A percentile compares a stretch with the other conserved stretches of the same genome.
phyloP scores from a whole-genome alignment of 2,888 invertebrate species.

The Sicus ferrugineus region DNA sequence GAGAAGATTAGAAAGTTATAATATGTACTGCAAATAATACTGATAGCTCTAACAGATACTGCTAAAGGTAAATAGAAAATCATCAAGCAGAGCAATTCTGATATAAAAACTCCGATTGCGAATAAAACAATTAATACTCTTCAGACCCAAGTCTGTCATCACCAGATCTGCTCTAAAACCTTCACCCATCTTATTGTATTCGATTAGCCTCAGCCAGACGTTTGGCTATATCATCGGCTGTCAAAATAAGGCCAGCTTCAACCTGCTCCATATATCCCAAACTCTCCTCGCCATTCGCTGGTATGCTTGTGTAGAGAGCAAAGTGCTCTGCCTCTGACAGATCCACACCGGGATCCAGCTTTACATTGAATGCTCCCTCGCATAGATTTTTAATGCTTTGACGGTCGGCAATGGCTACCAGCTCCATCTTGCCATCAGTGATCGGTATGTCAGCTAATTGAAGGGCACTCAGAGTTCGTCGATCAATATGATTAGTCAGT shows the following conservation, averaged over 20 bases:
- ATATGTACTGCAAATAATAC: too few species aligned
- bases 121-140: too few species aligned
- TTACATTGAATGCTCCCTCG: slow-evolving; percentile 62
- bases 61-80: neutral
- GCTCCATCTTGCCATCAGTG: slow-evolving; percentile 68
- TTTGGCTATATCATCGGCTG: slow-evolving; percentile 63
- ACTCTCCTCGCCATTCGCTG: slow-evolving; percentile 65
- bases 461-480: slow-evolving; percentile 63
- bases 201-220: slow-evolving; percentile 60
- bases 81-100: neutral
- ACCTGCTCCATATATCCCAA: slow-evolving; percentile 80
- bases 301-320: slow-evolving; percentile 84
- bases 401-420: slow-evolving; percentile 68
- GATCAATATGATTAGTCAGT: slow-evolving; percentile 59
- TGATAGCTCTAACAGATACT: neutral
- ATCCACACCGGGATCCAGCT: slow-evolving; percentile 69
- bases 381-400: slow-evolving; percentile 64
- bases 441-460: slow-evolving; percentile 64
- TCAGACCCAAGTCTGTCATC: neutral
- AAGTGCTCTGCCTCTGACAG: slow-evolving; percentile 88
- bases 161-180: neutral
- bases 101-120: neutral
- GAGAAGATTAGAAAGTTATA: slow-evolving; percentile 21
- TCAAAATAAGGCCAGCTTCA: slow-evolving; percentile 74
- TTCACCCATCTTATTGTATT: slow-evolving; percentile 43